Base-by-base conservation (phyloP, 2,113 vertebrate species). In the Grus americana region DNA sequence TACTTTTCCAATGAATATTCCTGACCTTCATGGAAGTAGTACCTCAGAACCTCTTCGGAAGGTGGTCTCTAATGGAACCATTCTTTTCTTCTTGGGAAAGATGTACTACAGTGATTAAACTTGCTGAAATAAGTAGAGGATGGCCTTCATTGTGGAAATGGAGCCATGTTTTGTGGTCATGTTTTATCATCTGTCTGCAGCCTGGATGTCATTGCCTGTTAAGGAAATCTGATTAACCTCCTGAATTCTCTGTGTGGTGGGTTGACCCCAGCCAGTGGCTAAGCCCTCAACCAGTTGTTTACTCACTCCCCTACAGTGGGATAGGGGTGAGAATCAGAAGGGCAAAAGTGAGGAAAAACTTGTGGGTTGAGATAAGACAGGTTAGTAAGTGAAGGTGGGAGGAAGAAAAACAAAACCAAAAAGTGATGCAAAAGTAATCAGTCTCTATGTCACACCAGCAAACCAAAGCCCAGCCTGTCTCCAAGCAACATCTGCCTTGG, bases 231-330 rank as follows among this genome's bases (percentile, higher is more conserved):
- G 20, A 57, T 49, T 8, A 49, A 27, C 12, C 26, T 85, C 15
- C 44, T 66, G 46, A 54, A 44, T 68, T 40, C 49, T 65, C 47
- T 67, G 18, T 50, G 29, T 52, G 58, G 8, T 79, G 49, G 20
- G 7, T 36, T 79, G 15, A 23, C 32, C 7, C 32, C 2, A 2
- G 22, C 9, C 26, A 24, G 47, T 46, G 68, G 32, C 40, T 68
- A 32, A 92, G 40, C 21, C 6, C 5, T 57, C 27, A 59, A 11
- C 22, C 13, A 34, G 17, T 36, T 71, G 50, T 47, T 88, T 22
- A 12, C 40, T 79, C 14, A 9, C 27, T 70, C 12, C 23, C 26
- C 42, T 61, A 2, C 36, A 58, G 21, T 0, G 0, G 13, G 24
- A 9, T 0, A 34, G 34, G 36, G 27, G 30, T 58, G 16, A 27